phyloP scores from a whole-genome alignment of 1,140 invertebrate genomes.

The Nasonia longicornis region DNA sequence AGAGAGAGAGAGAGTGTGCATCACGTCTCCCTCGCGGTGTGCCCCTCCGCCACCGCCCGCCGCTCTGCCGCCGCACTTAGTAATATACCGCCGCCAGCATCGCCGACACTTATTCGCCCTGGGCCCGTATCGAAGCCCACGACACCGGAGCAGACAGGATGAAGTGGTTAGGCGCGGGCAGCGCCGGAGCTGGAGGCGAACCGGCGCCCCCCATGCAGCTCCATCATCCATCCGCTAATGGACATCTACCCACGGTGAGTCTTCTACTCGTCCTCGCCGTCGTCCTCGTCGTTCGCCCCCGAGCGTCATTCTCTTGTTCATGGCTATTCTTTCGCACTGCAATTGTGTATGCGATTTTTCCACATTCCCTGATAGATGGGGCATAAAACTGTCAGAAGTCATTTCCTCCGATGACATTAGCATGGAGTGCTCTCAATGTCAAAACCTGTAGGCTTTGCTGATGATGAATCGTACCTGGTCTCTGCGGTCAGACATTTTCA shows the following conservation, averaged over 20 bases:
- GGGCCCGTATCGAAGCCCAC: conserved; percentile 13
- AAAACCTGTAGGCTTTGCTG: background rate
- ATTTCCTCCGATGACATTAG: background rate
- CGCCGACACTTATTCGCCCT: conserved; percentile 25
- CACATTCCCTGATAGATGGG: background rate
- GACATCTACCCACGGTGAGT: conserved; percentile 65
- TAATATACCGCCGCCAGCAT: background rate
- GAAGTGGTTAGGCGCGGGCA: conserved; percentile 68
- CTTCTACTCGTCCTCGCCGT: background rate
- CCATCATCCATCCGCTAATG: conserved; percentile 66
- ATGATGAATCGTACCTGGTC: background rate
- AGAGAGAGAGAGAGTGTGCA: background rate
- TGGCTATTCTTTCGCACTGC: conserved; percentile 14
- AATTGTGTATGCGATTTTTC: background rate
- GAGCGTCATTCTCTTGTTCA: background rate
- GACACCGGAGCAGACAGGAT: conserved; percentile 54
- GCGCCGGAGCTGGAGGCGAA: conserved; percentile 63
- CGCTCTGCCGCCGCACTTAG: background rate
- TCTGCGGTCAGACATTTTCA: background rate
- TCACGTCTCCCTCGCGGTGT: background rate
- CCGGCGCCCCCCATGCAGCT: conserved; percentile 68
- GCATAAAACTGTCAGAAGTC: conserved; percentile 28
- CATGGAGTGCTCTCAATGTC: background rate
- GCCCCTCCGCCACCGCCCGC: background rate
- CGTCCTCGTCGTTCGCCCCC: too few species aligned